A percentile compares a stretch with the other conserved stretches of the same genome.
phyloP scores from a whole-genome alignment of 1,140 invertebrate genomes.

The Oncopodura yosiiana region DNA sequence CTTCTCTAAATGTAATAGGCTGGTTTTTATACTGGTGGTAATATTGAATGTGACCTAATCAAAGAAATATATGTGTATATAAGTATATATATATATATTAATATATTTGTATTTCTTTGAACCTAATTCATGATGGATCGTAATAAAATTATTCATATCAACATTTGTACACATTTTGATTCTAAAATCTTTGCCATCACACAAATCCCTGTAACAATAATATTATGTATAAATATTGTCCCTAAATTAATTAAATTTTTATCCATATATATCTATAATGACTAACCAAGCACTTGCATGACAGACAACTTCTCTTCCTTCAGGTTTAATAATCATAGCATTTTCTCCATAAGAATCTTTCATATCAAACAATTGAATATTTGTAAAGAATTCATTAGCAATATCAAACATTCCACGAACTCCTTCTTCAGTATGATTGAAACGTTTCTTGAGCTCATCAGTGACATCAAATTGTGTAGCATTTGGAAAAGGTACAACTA shows the following conservation, averaged over 20 bases:
- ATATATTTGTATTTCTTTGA: too few relatives aligned
- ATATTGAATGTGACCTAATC: not conserved
- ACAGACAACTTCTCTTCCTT: conserved; percentile 26
- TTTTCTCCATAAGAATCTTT: conserved; percentile 13
- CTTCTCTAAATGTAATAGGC: not conserved
- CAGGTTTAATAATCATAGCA: conserved; percentile 25
- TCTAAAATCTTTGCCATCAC: conserved; percentile 55
- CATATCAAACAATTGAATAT: conserved; percentile 14
- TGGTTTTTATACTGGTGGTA: not conserved
- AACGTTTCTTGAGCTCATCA: not conserved
- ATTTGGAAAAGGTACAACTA: not conserved
- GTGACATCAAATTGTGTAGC: not conserved
- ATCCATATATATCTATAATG: not conserved
- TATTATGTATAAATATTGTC: too few relatives aligned
- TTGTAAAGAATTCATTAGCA: conserved; percentile 24
- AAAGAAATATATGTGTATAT: conserved; percentile 11
- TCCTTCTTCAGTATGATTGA: not conserved
- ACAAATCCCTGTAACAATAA: too few relatives aligned
- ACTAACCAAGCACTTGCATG: conserved; percentile 22
- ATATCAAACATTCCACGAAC: conserved; percentile 2
- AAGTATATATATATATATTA: too few relatives aligned
- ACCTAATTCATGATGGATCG: conserved; percentile 1
- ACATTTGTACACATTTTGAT: not conserved
- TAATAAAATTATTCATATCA: not conserved
- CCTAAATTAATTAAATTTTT: not conserved